phyloP scores from a whole-genome alignment of 2,888 invertebrate genomes.

The Amiota communis region DNA sequence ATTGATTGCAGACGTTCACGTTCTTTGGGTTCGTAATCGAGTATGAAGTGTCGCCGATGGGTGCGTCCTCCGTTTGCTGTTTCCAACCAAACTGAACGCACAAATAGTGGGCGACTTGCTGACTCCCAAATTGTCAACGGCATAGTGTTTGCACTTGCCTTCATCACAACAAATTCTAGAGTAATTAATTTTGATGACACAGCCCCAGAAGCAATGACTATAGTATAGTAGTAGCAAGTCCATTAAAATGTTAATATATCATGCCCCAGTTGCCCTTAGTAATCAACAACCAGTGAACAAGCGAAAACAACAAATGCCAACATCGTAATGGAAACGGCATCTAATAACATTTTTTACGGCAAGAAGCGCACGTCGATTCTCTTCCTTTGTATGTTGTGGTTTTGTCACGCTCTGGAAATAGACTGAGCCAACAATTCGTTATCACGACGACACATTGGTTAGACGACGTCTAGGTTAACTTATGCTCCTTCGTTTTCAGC shows the following conservation, averaged over 20 bases:
- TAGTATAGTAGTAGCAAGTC: neutral
- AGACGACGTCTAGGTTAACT: neutral
- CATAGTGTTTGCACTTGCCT: conserved; percentile 43
- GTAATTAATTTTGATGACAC: conserved; percentile 9
- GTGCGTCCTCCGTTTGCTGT: conserved; percentile 75
- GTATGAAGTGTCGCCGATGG: conserved; percentile 69
- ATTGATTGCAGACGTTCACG: conserved; percentile 41
- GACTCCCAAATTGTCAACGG: conserved; percentile 78
- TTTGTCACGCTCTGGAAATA: conserved; percentile 27
- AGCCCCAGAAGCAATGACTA: neutral
- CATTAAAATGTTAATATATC: conserved; percentile 8
- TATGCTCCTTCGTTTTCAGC: neutral
- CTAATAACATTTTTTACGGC: neutral
- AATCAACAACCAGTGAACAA: neutral
- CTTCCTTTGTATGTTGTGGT: conserved; percentile 5
- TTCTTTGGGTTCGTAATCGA: conserved; percentile 68
- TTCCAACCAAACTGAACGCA: conserved; percentile 80
- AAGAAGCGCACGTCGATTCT: neutral
- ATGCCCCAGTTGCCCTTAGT: neutral
- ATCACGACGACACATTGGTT: neutral
- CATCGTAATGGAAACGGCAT: neutral
- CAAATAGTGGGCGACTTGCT: conserved; percentile 78
- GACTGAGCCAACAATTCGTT: neutral
- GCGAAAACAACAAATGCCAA: neutral
- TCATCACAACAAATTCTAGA: conserved; percentile 67